Base-by-base conservation (phyloP, 1,140 invertebrate species). In the Anadara kagoshimensis region DNA sequence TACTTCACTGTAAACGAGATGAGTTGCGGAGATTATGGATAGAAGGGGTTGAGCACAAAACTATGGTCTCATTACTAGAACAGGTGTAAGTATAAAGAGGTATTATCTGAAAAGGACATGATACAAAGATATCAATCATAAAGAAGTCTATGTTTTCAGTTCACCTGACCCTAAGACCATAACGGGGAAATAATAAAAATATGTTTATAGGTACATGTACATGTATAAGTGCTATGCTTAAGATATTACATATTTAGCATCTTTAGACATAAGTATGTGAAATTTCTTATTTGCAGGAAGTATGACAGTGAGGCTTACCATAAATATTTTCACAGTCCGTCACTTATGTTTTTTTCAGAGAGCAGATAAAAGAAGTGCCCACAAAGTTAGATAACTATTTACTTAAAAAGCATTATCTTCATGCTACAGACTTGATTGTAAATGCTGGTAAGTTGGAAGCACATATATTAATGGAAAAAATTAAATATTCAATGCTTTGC, bases 1-100 rank as follows among this genome's bases (percentile, higher is more conserved):
- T 99, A 41, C 88, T 99, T 53, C 93, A 96, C 73, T 97, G 97
- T 89, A 93, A 96, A 73, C 91, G 97, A 58, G 97, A 98, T 83
- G 97, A 99, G 88, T 90, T 99, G 53, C 93, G 96, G 79, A 94
- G 97, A 82, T 91, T 98, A 62, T 98, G 96, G 95, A 90, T 95
- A 0, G 96, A 98, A 89, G 95, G 95, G 7, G 92, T 98, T 20
- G 95, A 98, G 86, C 96, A 98, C 81, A 96, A 97, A 85, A 94
- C 97, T 86, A 94, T 96, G 73, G 88, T 98, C 22, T 91, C 94
- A 73, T 92, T 98, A 86, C 89, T 98, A 43, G 94, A 96, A 80
- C 94, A 97, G 90, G 95, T 98, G 94, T 96, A 91, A 92, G 92
- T 57, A 43, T 43, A 43, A 14, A 14, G 29, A 45, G 16, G 10